A percentile compares a stretch with the other conserved stretches of the same genome.
These are phyloP conservation scores for Dryobotodes eremita DNA, from an alignment of 2,888 invertebrate genomes.

Conservation along the genomic window DNA sequence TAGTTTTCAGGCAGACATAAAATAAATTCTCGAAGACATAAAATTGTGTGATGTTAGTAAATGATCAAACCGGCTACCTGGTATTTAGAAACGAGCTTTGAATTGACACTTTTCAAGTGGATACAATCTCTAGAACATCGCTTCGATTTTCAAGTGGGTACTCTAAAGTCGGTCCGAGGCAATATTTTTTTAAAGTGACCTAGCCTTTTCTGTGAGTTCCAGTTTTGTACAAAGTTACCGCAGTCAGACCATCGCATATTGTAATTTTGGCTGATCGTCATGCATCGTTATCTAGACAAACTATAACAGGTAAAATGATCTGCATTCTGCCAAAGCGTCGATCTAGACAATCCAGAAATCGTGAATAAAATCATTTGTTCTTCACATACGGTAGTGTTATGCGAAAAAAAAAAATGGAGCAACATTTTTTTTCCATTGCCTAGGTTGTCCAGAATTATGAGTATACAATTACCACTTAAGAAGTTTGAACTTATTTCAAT, in stretches of 20 bases:
- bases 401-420: too few species aligned
- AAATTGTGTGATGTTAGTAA: background rate
- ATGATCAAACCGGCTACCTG: slow-evolving; percentile 16
- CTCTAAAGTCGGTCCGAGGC: too few species aligned
- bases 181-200: background rate
- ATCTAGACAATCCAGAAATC: too few species aligned
- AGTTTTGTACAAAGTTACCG: background rate
- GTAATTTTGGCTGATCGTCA: background rate
- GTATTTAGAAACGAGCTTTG: slow-evolving; percentile 9
- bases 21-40: background rate
- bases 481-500: too few species aligned
- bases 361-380: too few species aligned
- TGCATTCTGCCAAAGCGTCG: too few species aligned
- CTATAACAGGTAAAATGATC: too few species aligned
- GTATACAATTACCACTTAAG: background rate
- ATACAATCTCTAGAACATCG: background rate
- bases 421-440: too few species aligned
- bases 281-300: too few species aligned
- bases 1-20: background rate
- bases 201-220: background rate
- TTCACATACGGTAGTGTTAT: too few species aligned
- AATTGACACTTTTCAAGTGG: background rate
- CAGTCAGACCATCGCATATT: background rate
- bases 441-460: background rate
- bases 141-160: background rate